Evolutionary conservation across 2,797 vertebrate species (phyloP).

Genomic region (Acrossocheilus wenchowensis): DNA sequence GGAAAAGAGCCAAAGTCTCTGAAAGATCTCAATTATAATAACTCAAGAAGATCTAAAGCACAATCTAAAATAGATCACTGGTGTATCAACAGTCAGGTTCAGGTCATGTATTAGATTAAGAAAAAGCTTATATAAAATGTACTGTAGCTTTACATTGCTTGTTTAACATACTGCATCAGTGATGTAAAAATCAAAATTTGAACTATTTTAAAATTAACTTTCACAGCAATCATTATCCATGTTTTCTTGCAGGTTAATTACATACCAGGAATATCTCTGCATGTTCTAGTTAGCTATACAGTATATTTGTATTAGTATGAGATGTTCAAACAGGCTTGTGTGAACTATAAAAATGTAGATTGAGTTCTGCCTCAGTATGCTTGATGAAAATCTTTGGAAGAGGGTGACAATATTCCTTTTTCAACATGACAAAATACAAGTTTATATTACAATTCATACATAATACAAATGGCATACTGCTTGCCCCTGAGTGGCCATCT

Average conservation of each 20-base stretch:
- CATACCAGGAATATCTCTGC: neutral
- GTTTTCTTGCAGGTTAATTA: neutral
- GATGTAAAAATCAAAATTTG: neutral
- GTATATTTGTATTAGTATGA: neutral
- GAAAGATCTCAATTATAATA: neutral
- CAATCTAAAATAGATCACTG: neutral
- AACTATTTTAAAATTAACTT: neutral
- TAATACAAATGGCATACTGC: slow-evolving; percentile 43
- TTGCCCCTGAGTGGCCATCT: slow-evolving; percentile 69
- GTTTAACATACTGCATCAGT: neutral
- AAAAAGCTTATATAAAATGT: neutral
- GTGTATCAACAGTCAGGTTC: neutral
- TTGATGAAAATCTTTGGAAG: slow-evolving; percentile 1
- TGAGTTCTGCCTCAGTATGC: neutral
- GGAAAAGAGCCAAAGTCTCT: neutral
- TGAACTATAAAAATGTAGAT: neutral
- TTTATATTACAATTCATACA: slow-evolving; percentile 53
- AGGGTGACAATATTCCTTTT: slow-evolving; percentile 11
- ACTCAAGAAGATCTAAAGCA: neutral
- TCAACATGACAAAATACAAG: slow-evolving; percentile 37
- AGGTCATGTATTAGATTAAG: neutral
- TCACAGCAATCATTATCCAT: neutral
- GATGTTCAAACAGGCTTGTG: neutral
- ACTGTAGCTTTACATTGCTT: neutral
- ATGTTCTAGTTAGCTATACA: neutral